These are phyloP conservation scores for Drosophila melanosoma DNA, from an alignment of 2,888 invertebrate species.

Conservation along the genomic window DNA sequence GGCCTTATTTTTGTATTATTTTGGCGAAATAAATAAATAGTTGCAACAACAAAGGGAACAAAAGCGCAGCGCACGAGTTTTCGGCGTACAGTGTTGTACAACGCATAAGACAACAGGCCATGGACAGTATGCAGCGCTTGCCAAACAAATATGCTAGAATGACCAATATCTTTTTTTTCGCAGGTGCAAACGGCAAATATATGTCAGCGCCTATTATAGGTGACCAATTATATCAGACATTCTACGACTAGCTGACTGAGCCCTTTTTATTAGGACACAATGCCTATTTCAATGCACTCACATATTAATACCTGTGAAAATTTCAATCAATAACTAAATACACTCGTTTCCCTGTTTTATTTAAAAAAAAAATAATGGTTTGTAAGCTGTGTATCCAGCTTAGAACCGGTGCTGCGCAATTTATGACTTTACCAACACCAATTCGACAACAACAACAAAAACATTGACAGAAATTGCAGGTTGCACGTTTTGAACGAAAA, in stretches of 20 bases:
- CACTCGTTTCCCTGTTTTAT: not conserved
- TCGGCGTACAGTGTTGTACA: constrained; percentile 37
- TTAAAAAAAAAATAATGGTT: not conserved
- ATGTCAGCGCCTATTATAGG: not conserved
- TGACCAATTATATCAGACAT: not conserved
- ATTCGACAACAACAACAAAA: constrained; percentile 38
- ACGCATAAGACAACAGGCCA: not conserved
- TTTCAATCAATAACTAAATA: not conserved
- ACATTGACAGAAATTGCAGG: constrained; percentile 53
- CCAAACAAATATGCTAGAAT: not conserved
- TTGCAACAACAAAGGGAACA: constrained; percentile 28
- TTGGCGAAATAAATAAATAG: constrained; percentile 23
- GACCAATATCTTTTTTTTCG: not conserved
- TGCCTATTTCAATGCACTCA: not conserved
- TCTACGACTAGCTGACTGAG: not conserved
- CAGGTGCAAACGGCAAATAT: not conserved
- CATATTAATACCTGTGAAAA: not conserved
- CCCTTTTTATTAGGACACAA: not conserved
- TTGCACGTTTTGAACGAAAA: constrained; percentile 70
- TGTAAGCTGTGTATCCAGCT: constrained; percentile 38
- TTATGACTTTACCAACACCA: constrained; percentile 49
- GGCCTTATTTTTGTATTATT: constrained; percentile 10
- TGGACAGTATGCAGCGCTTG: constrained; percentile 19
- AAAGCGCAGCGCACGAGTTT: constrained; percentile 53
- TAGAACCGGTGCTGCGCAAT: constrained; percentile 13